Percentiles rank a stretch among this genome's conserved stretches.
Conservation (phyloP, 1,140 invertebrate genomes). For the Globodera ellingtonae region DNA sequence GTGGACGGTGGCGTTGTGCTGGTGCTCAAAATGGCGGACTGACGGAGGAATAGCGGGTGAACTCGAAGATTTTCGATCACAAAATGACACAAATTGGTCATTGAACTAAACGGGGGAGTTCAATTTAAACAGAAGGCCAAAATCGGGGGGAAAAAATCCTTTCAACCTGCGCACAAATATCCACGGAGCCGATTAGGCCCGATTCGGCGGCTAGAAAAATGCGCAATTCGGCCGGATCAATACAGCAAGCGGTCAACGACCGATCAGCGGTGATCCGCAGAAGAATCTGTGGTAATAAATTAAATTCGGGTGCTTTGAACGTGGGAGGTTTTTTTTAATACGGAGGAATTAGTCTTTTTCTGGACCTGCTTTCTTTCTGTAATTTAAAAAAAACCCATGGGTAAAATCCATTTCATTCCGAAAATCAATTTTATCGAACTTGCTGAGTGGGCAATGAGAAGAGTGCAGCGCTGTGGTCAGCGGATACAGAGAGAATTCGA, state of each 20-base stretch:
- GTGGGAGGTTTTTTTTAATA: too few species aligned
- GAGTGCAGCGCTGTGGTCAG: slow-evolving; percentile 26
- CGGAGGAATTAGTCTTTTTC: too few species aligned
- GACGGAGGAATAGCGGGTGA: neutral
- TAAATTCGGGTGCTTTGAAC: neutral
- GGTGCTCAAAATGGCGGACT: slow-evolving; percentile 9
- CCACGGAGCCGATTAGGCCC: slow-evolving; percentile 9
- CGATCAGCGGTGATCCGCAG: slow-evolving; percentile 26
- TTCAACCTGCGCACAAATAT: slow-evolving; percentile 7
- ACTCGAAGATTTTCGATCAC: slow-evolving; percentile 4
- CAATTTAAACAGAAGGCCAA: neutral
- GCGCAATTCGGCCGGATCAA: slow-evolving; percentile 25
- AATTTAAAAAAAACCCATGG: neutral
- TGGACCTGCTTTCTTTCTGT: neutral
- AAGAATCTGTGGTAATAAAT: slow-evolving; percentile 8
- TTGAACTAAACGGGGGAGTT: neutral
- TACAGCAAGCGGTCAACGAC: slow-evolving; percentile 25
- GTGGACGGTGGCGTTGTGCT: slow-evolving; percentile 9
- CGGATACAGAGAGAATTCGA: slow-evolving; percentile 28
- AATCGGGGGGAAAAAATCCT: slow-evolving; percentile 9
- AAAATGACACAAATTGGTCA: slow-evolving; percentile 15
- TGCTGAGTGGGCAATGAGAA: slow-evolving; percentile 22
- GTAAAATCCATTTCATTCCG: too few species aligned
- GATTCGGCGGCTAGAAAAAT: slow-evolving; percentile 16
- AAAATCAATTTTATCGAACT: neutral